Evolutionary conservation across 64 coral and sea anemone species (phyloP).

Genomic region (Platygyra sinensis): DNA sequence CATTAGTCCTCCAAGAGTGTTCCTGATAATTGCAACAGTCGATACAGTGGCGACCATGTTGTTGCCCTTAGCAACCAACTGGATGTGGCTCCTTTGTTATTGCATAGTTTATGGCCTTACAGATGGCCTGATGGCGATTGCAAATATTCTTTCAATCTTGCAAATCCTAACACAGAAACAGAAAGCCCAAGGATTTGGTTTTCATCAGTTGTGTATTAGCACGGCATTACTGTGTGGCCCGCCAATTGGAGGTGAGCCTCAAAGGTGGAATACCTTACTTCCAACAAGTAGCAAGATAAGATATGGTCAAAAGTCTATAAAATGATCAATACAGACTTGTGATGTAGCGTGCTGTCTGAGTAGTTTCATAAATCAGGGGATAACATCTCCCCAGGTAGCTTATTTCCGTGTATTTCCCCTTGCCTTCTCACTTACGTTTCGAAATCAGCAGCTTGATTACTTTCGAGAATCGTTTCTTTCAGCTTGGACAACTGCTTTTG

Average conservation of each 20-base stretch:
- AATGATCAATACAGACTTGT: not conserved
- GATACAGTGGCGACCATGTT: not conserved
- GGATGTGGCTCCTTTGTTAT: too few species aligned
- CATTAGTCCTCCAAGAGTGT: not conserved
- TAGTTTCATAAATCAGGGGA: too few species aligned
- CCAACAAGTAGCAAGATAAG: not conserved
- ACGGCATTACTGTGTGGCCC: not conserved
- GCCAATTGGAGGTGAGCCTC: slow-evolving; percentile 27
- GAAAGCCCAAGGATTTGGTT: slow-evolving; percentile 34
- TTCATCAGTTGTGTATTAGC: not conserved
- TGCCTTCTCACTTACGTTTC: too few species aligned
- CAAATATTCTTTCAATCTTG: not conserved
- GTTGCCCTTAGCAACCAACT: slow-evolving; percentile 23
- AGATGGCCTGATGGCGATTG: slow-evolving; percentile 33
- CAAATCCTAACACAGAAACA: slow-evolving; percentile 9
- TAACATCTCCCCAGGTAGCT: too few species aligned
- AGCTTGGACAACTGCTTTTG: too few species aligned
- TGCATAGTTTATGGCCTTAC: slow-evolving; percentile 11
- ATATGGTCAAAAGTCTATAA: not conserved
- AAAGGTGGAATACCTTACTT: not conserved
- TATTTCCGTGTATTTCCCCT: not conserved
- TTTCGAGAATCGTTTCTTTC: too few species aligned
- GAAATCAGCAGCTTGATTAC: too few species aligned
- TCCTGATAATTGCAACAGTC: not conserved
- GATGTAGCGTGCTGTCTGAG: too few species aligned